Percentiles rank a stretch among this genome's conserved stretches.
These are phyloP conservation scores for Amblyteles armatorius DNA, from an alignment of 2,888 invertebrate genomes.

Conservation along the genomic window DNA sequence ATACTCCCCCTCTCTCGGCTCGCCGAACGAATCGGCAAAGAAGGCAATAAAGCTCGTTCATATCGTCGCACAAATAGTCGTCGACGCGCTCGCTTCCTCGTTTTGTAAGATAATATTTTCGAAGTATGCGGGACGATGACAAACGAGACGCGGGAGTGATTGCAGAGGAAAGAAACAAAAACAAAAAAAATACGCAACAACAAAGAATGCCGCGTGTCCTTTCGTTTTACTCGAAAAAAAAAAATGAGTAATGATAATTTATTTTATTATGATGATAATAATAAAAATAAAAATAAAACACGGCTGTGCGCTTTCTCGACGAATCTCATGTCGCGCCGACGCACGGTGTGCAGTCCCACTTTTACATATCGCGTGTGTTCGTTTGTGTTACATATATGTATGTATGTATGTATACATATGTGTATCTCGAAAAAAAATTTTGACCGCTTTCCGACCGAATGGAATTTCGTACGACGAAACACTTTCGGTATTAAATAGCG, in stretches of 20 bases:
- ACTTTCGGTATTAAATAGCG: background rate
- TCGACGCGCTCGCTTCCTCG: conserved; percentile 4
- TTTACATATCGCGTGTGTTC: conserved; percentile 61
- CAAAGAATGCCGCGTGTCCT: conserved; percentile 35
- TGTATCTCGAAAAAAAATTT: conserved; percentile 21
- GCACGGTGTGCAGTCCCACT: conserved; percentile 60
- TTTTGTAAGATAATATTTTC: background rate
- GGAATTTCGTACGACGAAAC: conserved; percentile 46
- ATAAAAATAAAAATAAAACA: conserved; percentile 42
- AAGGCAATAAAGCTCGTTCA: conserved; percentile 30
- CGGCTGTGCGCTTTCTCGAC: conserved; percentile 69
- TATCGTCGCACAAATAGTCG: conserved; percentile 4
- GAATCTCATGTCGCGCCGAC: conserved; percentile 68
- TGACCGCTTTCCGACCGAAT: conserved; percentile 50
- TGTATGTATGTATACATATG: conserved; percentile 19
- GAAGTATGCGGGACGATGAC: background rate
- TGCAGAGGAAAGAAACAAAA: conserved; percentile 1
- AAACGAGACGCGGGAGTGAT: background rate
- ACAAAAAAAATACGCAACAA: background rate
- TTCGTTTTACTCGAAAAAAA: conserved; percentile 28
- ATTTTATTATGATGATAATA: conserved; percentile 19
- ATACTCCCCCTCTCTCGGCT: conserved; percentile 5
- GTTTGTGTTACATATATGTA: conserved; percentile 18
- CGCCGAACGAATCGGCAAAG: conserved; percentile 13
- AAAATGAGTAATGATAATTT: conserved; percentile 38